Base-by-base conservation (phyloP, 2,888 invertebrate species). In the Sisyra nigra region DNA sequence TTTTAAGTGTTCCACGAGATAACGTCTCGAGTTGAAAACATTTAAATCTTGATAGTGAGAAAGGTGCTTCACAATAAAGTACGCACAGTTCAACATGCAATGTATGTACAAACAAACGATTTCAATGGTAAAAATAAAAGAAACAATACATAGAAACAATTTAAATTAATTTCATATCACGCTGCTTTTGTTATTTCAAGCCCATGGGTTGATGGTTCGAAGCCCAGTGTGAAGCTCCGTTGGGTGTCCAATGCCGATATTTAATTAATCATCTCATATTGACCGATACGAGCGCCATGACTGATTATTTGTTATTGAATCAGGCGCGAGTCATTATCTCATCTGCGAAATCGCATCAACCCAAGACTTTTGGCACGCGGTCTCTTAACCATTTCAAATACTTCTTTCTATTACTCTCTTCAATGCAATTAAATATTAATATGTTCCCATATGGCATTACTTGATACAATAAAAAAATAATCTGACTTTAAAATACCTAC, bases 141-240 rank as follows among this genome's bases (percentile, higher is more conserved):
- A 34, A 46, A 47, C 48, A 44, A 52, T 50, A 49, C 47, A 50
- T 51, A 49, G 51, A 52, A 50, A 51, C 53, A 51, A 57, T 58
- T 57, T 55, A 57, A 58, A 59, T 57, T 59, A 58, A 57, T 58
- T 57, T 57, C 52, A 52, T 47, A 54, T 55, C 58, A 55, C 52
- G 58, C 59, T 58, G 59, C 54, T 59, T 56, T 55, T 56, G 57
- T 57, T 58, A 58, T 59, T 59, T 57, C 54, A 43, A 56, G 56
- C 53, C 55, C 54, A 52, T 53, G 54, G 56, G 56, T 53, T 51
- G 53, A 52, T 51, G 54, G 56, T 53, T 53, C 53, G 50, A 49
- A 46, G 45, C 54, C 42, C 57, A 41, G 51, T 53, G 51, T 57
- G 56, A 47, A 54, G 51, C 51, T 50, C 50, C 50, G 34, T 24